Evolutionary conservation across 2,797 vertebrate genomes (phyloP).

Genomic region (Peromyscus attwateri): DNA sequence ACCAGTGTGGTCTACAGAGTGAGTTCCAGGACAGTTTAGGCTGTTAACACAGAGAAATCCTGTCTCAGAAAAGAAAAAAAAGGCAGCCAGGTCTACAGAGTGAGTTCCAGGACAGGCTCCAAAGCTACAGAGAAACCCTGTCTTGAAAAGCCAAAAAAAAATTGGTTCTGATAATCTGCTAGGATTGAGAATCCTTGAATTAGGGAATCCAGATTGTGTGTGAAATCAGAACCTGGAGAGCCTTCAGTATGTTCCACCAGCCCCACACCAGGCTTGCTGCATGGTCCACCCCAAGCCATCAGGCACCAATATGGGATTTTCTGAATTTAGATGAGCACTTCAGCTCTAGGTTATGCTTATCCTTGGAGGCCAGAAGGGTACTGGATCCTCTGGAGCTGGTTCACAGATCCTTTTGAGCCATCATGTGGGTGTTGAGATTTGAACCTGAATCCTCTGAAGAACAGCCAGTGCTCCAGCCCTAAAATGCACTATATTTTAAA

Average conservation of each 20-base stretch:
- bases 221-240: slow-evolving; percentile 45
- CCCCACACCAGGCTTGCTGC: neutral
- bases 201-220: neutral
- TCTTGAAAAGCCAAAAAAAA: no score
- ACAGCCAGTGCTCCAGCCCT: neutral
- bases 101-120: no score
- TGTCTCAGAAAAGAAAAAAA: no score
- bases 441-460: neutral
- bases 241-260: neutral
- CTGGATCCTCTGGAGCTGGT: neutral
- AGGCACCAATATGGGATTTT: neutral
- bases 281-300: neutral
- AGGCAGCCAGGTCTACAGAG: no score
- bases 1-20: no score
- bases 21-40: no score
- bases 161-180: neutral
- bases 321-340: neutral
- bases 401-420: neutral
- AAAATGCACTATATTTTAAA: slow-evolving; percentile 12
- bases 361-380: neutral
- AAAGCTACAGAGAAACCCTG: no score
- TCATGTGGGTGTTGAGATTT: neutral
- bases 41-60: no score
- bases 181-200: neutral
- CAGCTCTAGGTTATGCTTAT: neutral